phyloP scores from a whole-genome alignment of 2,113 vertebrate genomes.

The Notiomystis cincta region DNA sequence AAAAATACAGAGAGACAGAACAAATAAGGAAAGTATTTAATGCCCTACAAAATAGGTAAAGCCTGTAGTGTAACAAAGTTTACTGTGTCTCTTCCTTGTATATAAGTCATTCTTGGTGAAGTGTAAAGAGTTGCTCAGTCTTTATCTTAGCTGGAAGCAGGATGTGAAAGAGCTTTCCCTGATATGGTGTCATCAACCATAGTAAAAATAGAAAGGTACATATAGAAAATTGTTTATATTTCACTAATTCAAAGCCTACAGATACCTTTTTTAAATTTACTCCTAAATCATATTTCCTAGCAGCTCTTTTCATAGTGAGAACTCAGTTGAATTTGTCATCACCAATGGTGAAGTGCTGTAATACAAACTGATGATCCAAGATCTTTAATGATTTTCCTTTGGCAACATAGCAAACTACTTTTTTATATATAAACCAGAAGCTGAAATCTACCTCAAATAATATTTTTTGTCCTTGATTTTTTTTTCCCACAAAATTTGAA shows the following conservation, averaged over 20 bases:
- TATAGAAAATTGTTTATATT: background rate
- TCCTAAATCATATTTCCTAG: background rate
- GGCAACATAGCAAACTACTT: background rate
- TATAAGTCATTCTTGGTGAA: background rate
- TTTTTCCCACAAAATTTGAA: background rate
- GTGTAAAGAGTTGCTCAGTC: background rate
- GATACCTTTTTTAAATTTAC: background rate
- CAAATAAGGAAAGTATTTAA: background rate
- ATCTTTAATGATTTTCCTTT: background rate
- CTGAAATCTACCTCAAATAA: background rate
- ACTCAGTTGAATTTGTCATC: background rate
- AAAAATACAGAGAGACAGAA: background rate
- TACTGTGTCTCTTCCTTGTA: background rate
- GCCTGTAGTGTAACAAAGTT: background rate
- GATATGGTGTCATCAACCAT: background rate
- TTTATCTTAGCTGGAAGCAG: background rate
- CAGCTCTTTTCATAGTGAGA: background rate
- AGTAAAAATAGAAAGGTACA: background rate
- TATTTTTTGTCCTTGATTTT: background rate
- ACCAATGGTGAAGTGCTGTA: background rate
- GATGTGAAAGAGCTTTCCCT: background rate
- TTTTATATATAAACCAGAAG: background rate
- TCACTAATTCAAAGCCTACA: background rate
- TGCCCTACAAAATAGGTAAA: rapidly evolving
- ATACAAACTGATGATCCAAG: background rate